A percentile compares a stretch with the other conserved stretches of the same genome.
These are phyloP conservation scores for Aplysina aerophoba DNA, from an alignment of 37 sponge, comb jelly and placozoan genomes.

Conservation along the genomic window DNA sequence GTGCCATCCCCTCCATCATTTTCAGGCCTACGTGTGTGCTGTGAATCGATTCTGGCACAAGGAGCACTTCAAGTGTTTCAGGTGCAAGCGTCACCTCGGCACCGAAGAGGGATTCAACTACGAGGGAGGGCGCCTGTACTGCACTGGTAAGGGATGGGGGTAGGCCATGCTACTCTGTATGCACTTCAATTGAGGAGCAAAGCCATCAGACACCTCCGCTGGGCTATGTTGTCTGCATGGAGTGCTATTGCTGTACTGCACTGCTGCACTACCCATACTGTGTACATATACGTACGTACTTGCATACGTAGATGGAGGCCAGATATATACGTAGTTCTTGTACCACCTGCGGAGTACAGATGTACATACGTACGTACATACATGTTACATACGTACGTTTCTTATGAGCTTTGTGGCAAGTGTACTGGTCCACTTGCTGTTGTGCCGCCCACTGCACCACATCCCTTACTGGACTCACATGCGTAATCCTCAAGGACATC, in stretches of 20 bases:
- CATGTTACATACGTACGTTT: too few species aligned
- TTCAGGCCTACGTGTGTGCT: slow-evolving; percentile 63
- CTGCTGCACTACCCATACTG: slow-evolving; percentile 58
- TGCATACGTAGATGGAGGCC: too few species aligned
- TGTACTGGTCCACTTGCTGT: too few species aligned
- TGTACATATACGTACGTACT: too few species aligned
- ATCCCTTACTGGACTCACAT: too few species aligned
- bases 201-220: not conserved
- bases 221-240: not conserved
- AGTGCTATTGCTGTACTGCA: not conserved
- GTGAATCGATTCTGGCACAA: slow-evolving; percentile 64
- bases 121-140: slow-evolving; percentile 60
- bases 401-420: too few species aligned
- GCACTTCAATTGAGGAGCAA: not conserved
- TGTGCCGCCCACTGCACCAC: too few species aligned
- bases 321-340: too few species aligned
- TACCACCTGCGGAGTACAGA: too few species aligned
- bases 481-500: too few species aligned
- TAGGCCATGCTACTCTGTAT: not conserved
- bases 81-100: slow-evolving; percentile 54
- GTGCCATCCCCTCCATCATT: not conserved
- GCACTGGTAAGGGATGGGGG: slow-evolving; percentile 9
- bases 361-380: too few species aligned
- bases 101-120: slow-evolving; percentile 73
- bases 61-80: slow-evolving; percentile 67